These are phyloP conservation scores for Noctilio leporinus DNA, from an alignment of 2,113 vertebrate genomes.

Conservation along the genomic window DNA sequence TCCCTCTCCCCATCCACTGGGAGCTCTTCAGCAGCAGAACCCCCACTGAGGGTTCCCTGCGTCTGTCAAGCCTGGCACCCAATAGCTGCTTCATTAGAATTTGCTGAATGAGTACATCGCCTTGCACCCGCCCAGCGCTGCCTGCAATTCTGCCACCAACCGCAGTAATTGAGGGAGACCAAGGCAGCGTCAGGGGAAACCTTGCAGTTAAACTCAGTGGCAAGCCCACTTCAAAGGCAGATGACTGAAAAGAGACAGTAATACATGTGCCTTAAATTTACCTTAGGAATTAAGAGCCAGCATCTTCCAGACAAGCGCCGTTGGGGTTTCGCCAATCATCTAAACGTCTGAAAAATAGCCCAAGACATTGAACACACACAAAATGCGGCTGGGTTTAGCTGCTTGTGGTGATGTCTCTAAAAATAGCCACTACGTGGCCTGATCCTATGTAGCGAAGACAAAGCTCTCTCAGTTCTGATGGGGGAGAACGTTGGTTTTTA, in stretches of 20 bases:
- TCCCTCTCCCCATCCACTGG: neutral
- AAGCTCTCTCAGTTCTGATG: slow-evolving; percentile 29
- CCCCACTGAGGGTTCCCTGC: neutral
- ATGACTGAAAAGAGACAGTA: neutral
- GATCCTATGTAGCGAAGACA: slow-evolving; percentile 14
- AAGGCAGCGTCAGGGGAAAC: neutral
- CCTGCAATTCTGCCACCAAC: slow-evolving; percentile 9
- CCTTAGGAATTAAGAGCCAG: slow-evolving; percentile 43
- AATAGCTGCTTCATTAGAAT: neutral
- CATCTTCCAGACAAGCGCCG: neutral
- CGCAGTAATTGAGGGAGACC: slow-evolving; percentile 11
- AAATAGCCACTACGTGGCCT: neutral
- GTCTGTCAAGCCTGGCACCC: neutral
- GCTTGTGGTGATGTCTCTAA: neutral
- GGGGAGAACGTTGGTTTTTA: neutral
- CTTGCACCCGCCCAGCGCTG: neutral
- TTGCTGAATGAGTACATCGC: slow-evolving; percentile 34
- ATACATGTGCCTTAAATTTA: slow-evolving; percentile 60
- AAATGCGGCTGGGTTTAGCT: neutral
- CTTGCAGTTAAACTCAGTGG: slow-evolving; percentile 8
- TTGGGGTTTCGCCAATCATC: slow-evolving; percentile 40
- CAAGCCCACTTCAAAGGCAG: slow-evolving; percentile 54
- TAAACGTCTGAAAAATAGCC: neutral
- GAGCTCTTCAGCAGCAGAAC: neutral
- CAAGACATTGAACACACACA: neutral